A percentile compares a stretch with the other conserved stretches of the same genome.
phyloP scores from a whole-genome alignment of 2,113 vertebrate genomes.

The Brachyistius frenatus region DNA sequence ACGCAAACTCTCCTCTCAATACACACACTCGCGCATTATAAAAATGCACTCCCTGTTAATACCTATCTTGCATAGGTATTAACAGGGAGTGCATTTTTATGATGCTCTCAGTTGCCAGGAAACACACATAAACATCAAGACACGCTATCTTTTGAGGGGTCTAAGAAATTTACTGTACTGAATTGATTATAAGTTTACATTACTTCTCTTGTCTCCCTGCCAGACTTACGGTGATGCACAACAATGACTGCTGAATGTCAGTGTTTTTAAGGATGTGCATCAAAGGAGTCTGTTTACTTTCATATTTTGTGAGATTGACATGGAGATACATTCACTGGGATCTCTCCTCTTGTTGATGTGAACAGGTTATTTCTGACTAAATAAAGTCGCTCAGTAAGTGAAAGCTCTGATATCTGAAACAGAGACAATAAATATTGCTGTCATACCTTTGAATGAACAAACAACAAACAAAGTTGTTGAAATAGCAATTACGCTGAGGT shows the following conservation, averaged over 20 bases:
- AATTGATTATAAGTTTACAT: slow-evolving; percentile 65
- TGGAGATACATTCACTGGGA: background rate
- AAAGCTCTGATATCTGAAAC: slow-evolving; percentile 28
- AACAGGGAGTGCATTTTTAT: slow-evolving; percentile 39
- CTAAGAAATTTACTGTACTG: slow-evolving; percentile 28
- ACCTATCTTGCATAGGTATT: slow-evolving; percentile 7
- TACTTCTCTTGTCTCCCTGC: slow-evolving; percentile 17
- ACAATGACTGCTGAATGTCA: slow-evolving; percentile 95
- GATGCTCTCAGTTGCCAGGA: slow-evolving; percentile 2
- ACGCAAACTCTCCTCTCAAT: slow-evolving; percentile 52
- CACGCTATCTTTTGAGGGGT: background rate
- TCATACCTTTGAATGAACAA: background rate
- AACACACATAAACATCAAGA: slow-evolving; percentile 18
- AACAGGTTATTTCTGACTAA: slow-evolving; percentile 24
- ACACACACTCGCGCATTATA: slow-evolving; percentile 49
- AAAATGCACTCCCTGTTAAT: slow-evolving; percentile 32
- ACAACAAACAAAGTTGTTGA: slow-evolving; percentile 1
- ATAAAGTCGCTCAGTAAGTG: slow-evolving; percentile 26
- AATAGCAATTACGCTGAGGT: background rate
- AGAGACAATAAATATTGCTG: slow-evolving; percentile 13
- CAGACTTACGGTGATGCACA: slow-evolving; percentile 53
- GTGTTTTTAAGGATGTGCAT: slow-evolving; percentile 74
- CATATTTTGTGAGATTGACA: slow-evolving; percentile 43
- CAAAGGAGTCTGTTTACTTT: slow-evolving; percentile 54
- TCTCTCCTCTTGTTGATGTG: slow-evolving; percentile 22